Evolutionary conservation across 2,797 vertebrate species (phyloP), one percentile per base, ranked within the genome.

Genomic region (Cirrhinus molitorella): DNA sequence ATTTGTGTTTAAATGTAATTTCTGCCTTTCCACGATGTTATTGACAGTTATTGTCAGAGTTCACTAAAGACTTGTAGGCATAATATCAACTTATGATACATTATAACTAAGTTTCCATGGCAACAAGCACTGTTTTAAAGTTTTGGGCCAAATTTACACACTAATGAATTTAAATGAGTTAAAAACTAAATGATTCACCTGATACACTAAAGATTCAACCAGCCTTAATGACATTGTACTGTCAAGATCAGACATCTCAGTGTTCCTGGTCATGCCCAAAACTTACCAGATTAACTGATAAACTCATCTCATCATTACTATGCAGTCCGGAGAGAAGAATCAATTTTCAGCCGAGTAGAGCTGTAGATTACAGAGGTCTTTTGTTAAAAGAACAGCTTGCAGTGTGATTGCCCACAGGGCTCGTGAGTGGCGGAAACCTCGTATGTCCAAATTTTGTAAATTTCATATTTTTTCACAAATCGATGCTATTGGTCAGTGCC

Each of bases 51-150:
- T n/a, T n/a, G 92, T 94, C 93, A 94, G 90, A 90, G 92, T 88
- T 93, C 91, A 89, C 86, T 85, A 23, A 87, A 90, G 82, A 90
- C 93, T 93, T 91, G 91, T 92, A 90, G 93, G 91, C 92, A 92
- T 94, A 93, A 93, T 94, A 94, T 89, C 91, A 86, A 92, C 91
- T 93, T 93, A 93, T 93, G 91, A 95, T 93, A 90, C 92, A 94
- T 93, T 92, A 92, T 90, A 87, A 90, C 88, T 89, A 83, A 23
- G 93, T 94, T 94, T 90, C 93, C 88, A 93, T 92, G 91, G 88
- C 21, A 16, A 94, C 92, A 76, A 23, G 66, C 83, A 63, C 71
- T 21, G 55, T 28, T 34, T 40, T 40, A 49, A 34, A 43, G 49
- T 37, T 47, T 13, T 6, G 23, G 8, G 67, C 28, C 34, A 77